Evolutionary conservation across 1,140 invertebrate species (phyloP).

Genomic region (Drosophila varians): DNA sequence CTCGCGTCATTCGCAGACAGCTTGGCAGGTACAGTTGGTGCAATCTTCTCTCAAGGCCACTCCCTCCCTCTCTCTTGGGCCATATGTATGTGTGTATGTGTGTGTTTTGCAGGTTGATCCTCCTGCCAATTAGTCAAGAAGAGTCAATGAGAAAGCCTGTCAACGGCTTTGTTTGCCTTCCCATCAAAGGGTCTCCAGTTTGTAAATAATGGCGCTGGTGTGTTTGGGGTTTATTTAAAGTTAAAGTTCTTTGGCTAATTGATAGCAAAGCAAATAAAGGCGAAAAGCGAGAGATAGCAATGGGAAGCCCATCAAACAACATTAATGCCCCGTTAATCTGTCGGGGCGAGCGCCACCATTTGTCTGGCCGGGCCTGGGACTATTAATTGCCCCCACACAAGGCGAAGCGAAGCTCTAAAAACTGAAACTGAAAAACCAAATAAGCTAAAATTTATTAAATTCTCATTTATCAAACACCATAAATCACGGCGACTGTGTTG

Average conservation of each 20-base stretch:
- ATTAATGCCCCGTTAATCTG: constrained; percentile 64
- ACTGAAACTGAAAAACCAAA: constrained; percentile 36
- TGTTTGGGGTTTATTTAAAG: constrained; percentile 7
- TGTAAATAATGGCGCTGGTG: background rate
- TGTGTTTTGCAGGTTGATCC: no score
- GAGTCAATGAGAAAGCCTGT: no score
- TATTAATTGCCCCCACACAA: constrained; percentile 55
- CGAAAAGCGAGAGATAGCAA: constrained; percentile 18
- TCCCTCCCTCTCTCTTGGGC: no score
- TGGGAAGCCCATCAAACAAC: constrained; percentile 33
- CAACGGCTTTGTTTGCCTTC: no score
- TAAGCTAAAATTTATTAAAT: constrained; percentile 78
- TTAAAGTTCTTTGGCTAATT: constrained; percentile 27
- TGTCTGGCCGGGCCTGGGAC: no score
- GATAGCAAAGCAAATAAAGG: constrained; percentile 33
- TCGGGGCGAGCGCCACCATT: constrained; percentile 67
- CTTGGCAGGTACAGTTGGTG: no score
- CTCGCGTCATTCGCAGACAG: no score
- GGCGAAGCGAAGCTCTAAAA: constrained; percentile 31
- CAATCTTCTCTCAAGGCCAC: no score
- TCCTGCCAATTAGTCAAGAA: no score
- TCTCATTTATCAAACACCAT: constrained; percentile 80
- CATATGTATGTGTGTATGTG: no score
- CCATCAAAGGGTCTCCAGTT: no score
- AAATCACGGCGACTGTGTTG: constrained; percentile 62